A percentile compares a stretch with the other conserved stretches of the same genome.
Conservation (phyloP, 2,113 vertebrate species). For the Thamnaconus septentrionalis region DNA sequence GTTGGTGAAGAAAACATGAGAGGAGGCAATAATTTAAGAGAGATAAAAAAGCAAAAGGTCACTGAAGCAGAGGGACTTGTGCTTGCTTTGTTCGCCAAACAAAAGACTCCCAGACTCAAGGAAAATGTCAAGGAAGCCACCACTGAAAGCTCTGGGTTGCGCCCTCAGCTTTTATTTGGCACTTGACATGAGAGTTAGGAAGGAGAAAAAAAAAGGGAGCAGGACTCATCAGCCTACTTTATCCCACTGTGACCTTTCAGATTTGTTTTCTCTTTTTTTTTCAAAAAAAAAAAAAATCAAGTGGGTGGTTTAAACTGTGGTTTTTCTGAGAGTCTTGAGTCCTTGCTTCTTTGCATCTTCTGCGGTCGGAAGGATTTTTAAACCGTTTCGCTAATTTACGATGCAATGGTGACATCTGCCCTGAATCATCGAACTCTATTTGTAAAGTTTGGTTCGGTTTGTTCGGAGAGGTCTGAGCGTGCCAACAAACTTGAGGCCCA, state of each 20-base stretch:
- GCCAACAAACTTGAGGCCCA: too few species aligned
- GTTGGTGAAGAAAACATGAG: conserved; percentile 4
- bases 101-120: conserved; percentile 30
- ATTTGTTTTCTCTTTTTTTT: not conserved
- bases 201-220: conserved; percentile 11
- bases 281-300: not conserved
- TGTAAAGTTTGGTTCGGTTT: too few species aligned
- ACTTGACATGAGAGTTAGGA: conserved; percentile 17
- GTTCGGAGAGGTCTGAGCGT: too few species aligned
- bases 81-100: conserved; percentile 41
- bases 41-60: conserved; percentile 42
- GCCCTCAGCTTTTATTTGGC: conserved; percentile 19
- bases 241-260: conserved; percentile 25
- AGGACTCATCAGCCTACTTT: conserved; percentile 8
- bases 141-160: conserved; percentile 27
- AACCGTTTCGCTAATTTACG: conserved; percentile 18
- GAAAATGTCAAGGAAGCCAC: conserved; percentile 53
- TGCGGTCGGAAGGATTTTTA: conserved; percentile 4
- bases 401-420: not conserved
- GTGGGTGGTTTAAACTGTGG: conserved; percentile 1
- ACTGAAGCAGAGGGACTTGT: conserved; percentile 21
- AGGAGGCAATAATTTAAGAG: conserved; percentile 39
- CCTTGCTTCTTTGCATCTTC: not conserved
- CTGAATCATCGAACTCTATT: too few species aligned
- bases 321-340: conserved; percentile 20